Evolutionary conservation across 2,888 invertebrate genomes (phyloP).

Genomic region (Sphaerophoria taeniata): DNA sequence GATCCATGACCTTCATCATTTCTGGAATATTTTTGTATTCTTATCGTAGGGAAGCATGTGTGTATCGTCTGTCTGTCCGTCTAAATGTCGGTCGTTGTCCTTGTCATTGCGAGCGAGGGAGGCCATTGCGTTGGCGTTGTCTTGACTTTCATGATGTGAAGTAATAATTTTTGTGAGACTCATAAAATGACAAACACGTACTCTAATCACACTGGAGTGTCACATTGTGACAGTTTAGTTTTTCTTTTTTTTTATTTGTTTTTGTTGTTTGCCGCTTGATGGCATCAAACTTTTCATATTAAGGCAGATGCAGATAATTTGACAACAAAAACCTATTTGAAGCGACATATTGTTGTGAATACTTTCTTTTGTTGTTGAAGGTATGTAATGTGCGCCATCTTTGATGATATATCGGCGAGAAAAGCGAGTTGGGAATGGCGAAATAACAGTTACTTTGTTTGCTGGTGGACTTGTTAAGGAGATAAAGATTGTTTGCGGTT

Average conservation of each 20-base stretch:
- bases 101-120: too few relatives aligned
- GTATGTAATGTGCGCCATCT: neutral
- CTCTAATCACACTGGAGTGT: slow-evolving; percentile 43
- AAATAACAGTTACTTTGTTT: too few relatives aligned
- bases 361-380: neutral
- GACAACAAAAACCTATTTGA: slow-evolving; percentile 34
- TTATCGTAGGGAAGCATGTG: neutral
- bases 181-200: slow-evolving; percentile 44
- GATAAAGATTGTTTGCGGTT: too few relatives aligned
- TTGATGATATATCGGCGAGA: neutral
- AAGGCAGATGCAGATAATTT: slow-evolving; percentile 46
- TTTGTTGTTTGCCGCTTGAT: slow-evolving; percentile 23
- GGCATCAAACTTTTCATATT: slow-evolving; percentile 39
- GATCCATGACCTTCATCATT: slow-evolving; percentile 5
- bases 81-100: too few relatives aligned
- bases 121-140: neutral
- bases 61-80: neutral
- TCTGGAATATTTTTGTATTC: neutral
- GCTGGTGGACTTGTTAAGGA: too few relatives aligned
- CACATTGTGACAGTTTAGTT: slow-evolving; percentile 37
- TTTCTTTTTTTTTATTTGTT: too few relatives aligned
- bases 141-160: slow-evolving; percentile 5
- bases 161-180: slow-evolving; percentile 22
- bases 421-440: too few relatives aligned
- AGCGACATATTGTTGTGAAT: slow-evolving; percentile 29